Base-by-base conservation (phyloP, 2,888 invertebrate species). In the Metopia argyrocephala region DNA sequence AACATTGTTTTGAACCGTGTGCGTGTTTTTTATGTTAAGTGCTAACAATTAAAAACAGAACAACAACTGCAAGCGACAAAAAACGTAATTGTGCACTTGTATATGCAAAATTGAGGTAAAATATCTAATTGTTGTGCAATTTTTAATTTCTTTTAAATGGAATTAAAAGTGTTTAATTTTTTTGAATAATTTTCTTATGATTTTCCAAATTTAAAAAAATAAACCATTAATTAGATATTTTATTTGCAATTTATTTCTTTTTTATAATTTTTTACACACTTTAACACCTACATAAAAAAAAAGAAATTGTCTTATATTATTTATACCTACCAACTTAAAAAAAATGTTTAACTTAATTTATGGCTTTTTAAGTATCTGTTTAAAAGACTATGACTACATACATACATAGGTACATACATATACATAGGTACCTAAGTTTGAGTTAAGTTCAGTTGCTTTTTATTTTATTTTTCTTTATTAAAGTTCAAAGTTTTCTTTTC, bases 21-120 rank as follows among this genome's bases (percentile, higher is more conserved):
- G 45, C 23, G 45, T 61, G 38, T 20, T 28, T 38, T 46, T 38
- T 15, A 12, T 12, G 15, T 15, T 27, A 25, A 21, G n/a, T 46
- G 28, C 4, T 27, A 45, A 25, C 27, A 46, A 27, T 48, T n/a
- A 27, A 6, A 25, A 23, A 31, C 38, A 38, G 38, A 48, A 54
- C 38, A 70, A 56, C 65, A 83, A 50, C 54, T 80, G 78, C 82
- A 84, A 38, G 38, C 38, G 38, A 76, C 82, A 83, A 79, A 62
- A 66, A 82, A 65, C 46, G 57, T 75, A 57, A 59, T 76, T 83
- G 56, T 85, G 79, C 80, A 85, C 54, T 75, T 75, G 18, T 66
- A 12, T 38, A 38, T 70, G 73, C 61, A 78, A 86, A 87, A 87
- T 84, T 87, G 87, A 88, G 87, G 87, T 87, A 87, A 87, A 87